Evolutionary conservation across 2,888 invertebrate genomes (phyloP).

Genomic region (Colostygia pectinataria): DNA sequence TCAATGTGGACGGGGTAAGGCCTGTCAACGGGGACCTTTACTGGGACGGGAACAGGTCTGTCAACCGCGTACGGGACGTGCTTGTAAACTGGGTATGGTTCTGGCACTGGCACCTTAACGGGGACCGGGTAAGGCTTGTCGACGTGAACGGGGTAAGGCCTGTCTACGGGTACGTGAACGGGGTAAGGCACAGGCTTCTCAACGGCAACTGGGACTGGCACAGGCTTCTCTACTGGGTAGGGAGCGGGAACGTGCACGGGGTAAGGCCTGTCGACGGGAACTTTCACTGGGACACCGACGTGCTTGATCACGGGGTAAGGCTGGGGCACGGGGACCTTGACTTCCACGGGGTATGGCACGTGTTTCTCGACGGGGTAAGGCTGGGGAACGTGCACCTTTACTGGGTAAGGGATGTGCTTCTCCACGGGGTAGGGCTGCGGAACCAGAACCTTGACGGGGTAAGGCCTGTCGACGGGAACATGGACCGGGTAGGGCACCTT

Average conservation of each 20-base stretch:
- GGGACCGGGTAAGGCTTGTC: slow-evolving; percentile 79
- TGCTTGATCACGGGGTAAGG: slow-evolving; percentile 88
- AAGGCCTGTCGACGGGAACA: slow-evolving; percentile 89
- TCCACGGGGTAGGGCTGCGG: slow-evolving; percentile 92
- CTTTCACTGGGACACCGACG: slow-evolving; percentile 86
- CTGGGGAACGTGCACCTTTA: slow-evolving; percentile 88
- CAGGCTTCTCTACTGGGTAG: slow-evolving; percentile 84
- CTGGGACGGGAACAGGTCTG: slow-evolving; percentile 85
- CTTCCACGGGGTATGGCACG: slow-evolving; percentile 87
- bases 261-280: slow-evolving; percentile 87
- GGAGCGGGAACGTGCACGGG: slow-evolving; percentile 86
- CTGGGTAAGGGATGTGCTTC: slow-evolving; percentile 88
- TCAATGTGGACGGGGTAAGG: slow-evolving; percentile 84
- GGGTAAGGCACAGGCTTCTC: slow-evolving; percentile 85
- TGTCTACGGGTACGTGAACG: slow-evolving; percentile 85
- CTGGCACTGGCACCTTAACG: slow-evolving; percentile 83
- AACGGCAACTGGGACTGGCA: slow-evolving; percentile 84
- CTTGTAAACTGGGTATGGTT: slow-evolving; percentile 86
- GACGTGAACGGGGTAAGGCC: slow-evolving; percentile 82
- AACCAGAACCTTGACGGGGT: slow-evolving; percentile 90
- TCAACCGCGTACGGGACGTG: slow-evolving; percentile 85
- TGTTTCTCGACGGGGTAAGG: slow-evolving; percentile 91
- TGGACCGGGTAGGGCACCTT: slow-evolving; percentile 87
- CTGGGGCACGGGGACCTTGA: slow-evolving; percentile 89
- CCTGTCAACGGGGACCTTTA: slow-evolving; percentile 86